Percentiles rank a stretch among this genome's conserved stretches.
Conservation (phyloP, 2,113 vertebrate species). For the Indicator maculatus region DNA sequence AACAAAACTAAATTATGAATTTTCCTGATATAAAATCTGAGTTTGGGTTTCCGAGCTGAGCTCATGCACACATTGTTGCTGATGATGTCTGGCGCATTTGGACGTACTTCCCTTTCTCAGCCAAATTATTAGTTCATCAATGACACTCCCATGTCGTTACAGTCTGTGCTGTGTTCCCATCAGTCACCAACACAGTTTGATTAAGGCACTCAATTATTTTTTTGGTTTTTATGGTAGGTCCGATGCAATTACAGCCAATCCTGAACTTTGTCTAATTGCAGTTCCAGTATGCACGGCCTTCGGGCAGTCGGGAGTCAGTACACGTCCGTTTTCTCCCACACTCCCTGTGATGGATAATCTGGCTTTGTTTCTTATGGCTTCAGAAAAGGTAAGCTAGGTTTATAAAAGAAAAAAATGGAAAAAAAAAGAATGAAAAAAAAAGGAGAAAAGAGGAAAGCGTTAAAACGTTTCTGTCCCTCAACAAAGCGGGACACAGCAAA, state of each 20-base stretch:
- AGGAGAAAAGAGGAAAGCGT: conserved; percentile 57
- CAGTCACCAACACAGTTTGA: conserved; percentile 84
- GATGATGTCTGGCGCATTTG: conserved; percentile 73
- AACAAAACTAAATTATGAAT: conserved; percentile 83
- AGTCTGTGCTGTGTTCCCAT: conserved; percentile 85
- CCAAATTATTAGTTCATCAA: conserved; percentile 69
- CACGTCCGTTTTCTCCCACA: conserved; percentile 93
- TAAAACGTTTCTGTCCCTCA: conserved; percentile 62
- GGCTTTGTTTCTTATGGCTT: conserved; percentile 99
- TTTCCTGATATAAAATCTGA: conserved; percentile 87
- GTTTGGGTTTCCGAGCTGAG: conserved; percentile 85
- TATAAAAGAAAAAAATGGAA: not conserved
- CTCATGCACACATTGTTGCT: conserved; percentile 84
- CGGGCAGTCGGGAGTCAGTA: conserved; percentile 95
- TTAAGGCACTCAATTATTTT: conserved; percentile 98
- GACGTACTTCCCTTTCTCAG: conserved; percentile 75
- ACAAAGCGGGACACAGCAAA: conserved; percentile 66
- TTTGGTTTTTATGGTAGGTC: conserved; percentile 99
- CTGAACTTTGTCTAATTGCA: conserved; percentile 92
- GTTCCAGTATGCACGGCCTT: conserved; percentile 93
- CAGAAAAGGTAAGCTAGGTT: conserved; percentile 93
- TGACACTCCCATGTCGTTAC: conserved; percentile 73
- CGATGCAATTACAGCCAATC: conserved; percentile 96
- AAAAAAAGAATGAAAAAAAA: not conserved
- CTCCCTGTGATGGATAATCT: conserved; percentile 97